These are phyloP conservation scores for Spodoptera exigua DNA, from an alignment of 2,888 invertebrate genomes.

Conservation along the genomic window DNA sequence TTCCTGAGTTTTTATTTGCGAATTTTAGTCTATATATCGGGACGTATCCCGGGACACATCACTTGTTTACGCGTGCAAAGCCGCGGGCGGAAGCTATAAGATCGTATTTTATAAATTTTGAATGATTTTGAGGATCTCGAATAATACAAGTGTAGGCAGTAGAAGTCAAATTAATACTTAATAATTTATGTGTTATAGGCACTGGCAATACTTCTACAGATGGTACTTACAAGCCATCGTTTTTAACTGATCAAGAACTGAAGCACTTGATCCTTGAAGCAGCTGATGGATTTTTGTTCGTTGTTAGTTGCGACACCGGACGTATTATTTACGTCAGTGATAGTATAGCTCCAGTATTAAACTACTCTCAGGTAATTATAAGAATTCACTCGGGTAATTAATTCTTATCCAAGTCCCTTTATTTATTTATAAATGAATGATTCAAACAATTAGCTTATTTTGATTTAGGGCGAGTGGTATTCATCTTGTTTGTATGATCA, in stretches of 20 bases:
- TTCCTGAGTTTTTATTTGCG: no score
- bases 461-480: conserved; percentile 97
- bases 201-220: conserved; percentile 99
- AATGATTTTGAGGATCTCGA: no score
- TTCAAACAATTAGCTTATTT: conserved; percentile 8
- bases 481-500: conserved; percentile 98
- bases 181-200: conserved; percentile 86
- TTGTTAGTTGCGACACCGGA: conserved; percentile 98
- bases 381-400: neutral
- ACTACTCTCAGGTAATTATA: conserved; percentile 94
- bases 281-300: conserved; percentile 98
- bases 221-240: conserved; percentile 99
- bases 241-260: conserved; percentile 99
- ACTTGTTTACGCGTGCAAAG: no score
- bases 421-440: no score
- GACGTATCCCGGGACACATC: no score
- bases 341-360: conserved; percentile 98
- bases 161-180: neutral
- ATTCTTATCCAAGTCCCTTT: neutral
- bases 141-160: no score
- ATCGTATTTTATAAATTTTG: no score
- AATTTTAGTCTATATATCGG: no score
- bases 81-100: no score
- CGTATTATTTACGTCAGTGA: conserved; percentile 99
- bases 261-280: conserved; percentile 99